These are phyloP conservation scores for Atrina japonica DNA, from an alignment of 2,888 invertebrate species.

Conservation along the genomic window DNA sequence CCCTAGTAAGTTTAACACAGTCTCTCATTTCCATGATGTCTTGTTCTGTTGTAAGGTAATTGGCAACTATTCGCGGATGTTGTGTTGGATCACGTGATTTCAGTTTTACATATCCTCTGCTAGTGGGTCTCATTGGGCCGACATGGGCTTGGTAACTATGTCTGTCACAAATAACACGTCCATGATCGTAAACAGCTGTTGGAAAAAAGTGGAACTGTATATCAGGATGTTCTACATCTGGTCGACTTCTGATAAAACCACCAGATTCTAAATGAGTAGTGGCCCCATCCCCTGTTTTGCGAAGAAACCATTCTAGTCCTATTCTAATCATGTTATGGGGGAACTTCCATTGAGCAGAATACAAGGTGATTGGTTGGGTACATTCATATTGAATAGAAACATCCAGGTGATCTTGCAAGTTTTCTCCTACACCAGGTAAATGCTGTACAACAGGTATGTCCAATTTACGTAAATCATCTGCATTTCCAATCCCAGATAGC, in stretches of 20 bases:
- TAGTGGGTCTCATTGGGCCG: conserved; percentile 88
- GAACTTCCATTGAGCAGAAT: conserved; percentile 82
- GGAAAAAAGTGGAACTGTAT: conserved; percentile 83
- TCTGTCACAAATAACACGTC: conserved; percentile 79
- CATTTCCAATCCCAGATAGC: conserved; percentile 92
- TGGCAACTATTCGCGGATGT: conserved; percentile 93
- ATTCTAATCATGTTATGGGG: conserved; percentile 82
- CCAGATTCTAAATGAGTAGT: conserved; percentile 82
- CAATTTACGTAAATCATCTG: conserved; percentile 80
- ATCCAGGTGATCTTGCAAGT: conserved; percentile 90
- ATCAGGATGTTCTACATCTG: conserved; percentile 80
- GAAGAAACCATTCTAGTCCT: conserved; percentile 82
- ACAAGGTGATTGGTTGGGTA: conserved; percentile 81
- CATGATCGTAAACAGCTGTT: conserved; percentile 82
- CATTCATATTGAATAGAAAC: conserved; percentile 81
- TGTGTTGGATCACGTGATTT: conserved; percentile 88
- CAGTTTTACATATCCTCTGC: conserved; percentile 90
- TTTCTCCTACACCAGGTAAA: conserved; percentile 87
- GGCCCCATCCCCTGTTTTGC: conserved; percentile 80
- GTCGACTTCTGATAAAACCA: conserved; percentile 81
- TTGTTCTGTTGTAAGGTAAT: conserved; percentile 87
- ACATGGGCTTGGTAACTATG: conserved; percentile 82
- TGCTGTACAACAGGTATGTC: conserved; percentile 84
- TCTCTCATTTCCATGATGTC: conserved; percentile 83
- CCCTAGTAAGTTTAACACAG: conserved; percentile 70